Conservation (phyloP, 2,888 invertebrate species). For the Aspidiotus destructor region DNA sequence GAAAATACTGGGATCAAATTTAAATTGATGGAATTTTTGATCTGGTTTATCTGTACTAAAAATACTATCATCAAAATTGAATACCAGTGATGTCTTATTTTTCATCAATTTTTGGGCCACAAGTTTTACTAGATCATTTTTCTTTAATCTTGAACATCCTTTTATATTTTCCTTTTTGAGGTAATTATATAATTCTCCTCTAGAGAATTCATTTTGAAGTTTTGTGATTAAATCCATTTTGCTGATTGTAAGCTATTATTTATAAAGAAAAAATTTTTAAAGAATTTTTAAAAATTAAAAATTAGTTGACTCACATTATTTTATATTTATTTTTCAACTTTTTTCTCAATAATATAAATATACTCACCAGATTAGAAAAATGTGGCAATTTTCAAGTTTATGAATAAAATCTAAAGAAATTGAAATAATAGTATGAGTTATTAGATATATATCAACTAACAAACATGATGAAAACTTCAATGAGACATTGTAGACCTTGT, state of each 20-base stretch:
- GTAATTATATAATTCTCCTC: constrained; percentile 14
- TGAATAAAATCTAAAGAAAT: neutral
- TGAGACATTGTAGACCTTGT: constrained; percentile 11
- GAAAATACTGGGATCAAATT: constrained; percentile 21
- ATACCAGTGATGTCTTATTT: constrained; percentile 3
- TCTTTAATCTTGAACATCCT: constrained; percentile 21
- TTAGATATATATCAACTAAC: constrained; percentile 4
- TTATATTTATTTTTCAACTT: constrained; percentile 10
- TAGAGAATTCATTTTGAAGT: constrained; percentile 12
- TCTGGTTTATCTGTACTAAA: constrained; percentile 21
- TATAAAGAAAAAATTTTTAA: constrained; percentile 2
- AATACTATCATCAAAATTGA: constrained; percentile 21
- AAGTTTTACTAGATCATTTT: constrained; percentile 15
- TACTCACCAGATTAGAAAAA: constrained; percentile 2
- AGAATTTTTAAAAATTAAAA: constrained; percentile 7
- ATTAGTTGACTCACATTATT: constrained; percentile 11
- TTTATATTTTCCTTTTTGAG: constrained; percentile 13
- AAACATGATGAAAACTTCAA: constrained; percentile 10
- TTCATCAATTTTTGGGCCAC: constrained; percentile 10
- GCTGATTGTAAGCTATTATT: neutral
- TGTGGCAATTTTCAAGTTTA: constrained; percentile 1
- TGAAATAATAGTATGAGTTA: constrained; percentile 9
- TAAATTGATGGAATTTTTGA: constrained; percentile 6
- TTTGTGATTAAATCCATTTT: constrained; percentile 4
- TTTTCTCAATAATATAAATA: constrained; percentile 2